Conservation (phyloP, 1,140 invertebrate genomes). For the Zaprionus africanus region DNA sequence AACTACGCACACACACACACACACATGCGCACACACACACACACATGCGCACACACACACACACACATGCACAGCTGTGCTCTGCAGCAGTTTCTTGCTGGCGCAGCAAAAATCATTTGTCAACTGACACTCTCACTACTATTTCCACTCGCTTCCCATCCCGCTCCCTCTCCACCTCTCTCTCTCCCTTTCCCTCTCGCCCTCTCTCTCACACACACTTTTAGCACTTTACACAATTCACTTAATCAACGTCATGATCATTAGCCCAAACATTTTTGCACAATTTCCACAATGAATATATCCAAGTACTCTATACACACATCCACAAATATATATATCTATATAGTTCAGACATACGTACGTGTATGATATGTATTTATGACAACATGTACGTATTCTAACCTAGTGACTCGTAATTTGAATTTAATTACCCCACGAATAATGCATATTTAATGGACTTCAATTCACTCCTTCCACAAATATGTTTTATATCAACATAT, state of each 20-base stretch:
- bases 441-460: conserved; percentile 55
- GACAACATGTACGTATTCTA: conserved; percentile 18
- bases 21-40: background rate
- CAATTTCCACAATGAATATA: conserved; percentile 13
- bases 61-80: background rate
- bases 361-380: conserved; percentile 18
- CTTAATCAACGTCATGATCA: conserved; percentile 55
- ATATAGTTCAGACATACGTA: conserved; percentile 5
- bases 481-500: background rate
- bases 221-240: conserved; percentile 32
- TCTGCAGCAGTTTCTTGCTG: conserved; percentile 24
- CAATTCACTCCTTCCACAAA: background rate
- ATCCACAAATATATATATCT: conserved; percentile 11
- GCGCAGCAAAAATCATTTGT: conserved; percentile 42
- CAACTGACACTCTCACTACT: conserved; percentile 14
- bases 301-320: background rate
- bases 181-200: background rate
- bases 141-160: background rate
- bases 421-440: conserved; percentile 54
- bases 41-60: background rate
- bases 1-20: no score
- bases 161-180: background rate
- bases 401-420: conserved; percentile 39
- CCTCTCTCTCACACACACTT: background rate
- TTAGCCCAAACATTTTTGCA: conserved; percentile 51